phyloP scores from a whole-genome alignment of 2,113 vertebrate genomes.

The Amazona guildingii region DNA sequence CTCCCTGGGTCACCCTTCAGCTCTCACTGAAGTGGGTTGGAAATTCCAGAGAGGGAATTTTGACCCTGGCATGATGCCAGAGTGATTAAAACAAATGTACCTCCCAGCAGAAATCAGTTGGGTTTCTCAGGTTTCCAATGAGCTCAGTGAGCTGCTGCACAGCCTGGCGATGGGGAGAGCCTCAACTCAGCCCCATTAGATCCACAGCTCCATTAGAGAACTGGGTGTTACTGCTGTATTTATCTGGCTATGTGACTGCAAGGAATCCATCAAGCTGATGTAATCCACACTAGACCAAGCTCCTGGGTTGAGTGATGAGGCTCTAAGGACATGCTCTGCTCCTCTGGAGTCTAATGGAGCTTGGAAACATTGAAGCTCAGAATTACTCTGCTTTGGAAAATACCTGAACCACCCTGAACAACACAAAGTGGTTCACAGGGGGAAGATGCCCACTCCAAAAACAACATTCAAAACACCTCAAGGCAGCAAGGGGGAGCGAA shows the following conservation, averaged over 20 bases:
- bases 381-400: background rate
- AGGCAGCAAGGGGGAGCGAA: background rate
- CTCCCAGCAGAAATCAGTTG: background rate
- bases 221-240: background rate
- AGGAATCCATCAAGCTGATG: background rate
- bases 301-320: background rate
- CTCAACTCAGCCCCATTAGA: background rate
- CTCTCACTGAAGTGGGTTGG: background rate
- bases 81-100: background rate
- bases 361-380: fast-evolving
- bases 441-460: background rate
- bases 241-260: background rate
- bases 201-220: background rate
- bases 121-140: conserved; percentile 27
- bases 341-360: background rate
- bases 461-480: background rate
- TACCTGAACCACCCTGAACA: background rate
- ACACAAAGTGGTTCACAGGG: background rate
- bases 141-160: conserved; percentile 27
- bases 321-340: background rate
- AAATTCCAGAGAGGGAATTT: background rate
- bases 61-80: background rate
- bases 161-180: background rate
- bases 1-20: background rate
- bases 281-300: background rate